Evolutionary conservation across 2,888 invertebrate species (phyloP).

Genomic region (Anorthoa munda): DNA sequence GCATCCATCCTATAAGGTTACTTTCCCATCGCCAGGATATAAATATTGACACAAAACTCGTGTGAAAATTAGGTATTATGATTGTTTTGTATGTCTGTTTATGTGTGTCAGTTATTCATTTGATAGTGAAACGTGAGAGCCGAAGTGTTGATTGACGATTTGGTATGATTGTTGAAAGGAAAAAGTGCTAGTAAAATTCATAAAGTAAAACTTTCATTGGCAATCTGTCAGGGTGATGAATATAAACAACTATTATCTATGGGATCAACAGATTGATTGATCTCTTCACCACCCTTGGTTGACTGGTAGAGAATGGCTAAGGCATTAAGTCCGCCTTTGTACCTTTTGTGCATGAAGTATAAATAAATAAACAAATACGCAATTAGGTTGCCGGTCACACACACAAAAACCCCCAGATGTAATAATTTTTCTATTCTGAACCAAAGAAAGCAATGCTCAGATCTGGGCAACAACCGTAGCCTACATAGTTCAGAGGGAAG

Average conservation of each 20-base stretch:
- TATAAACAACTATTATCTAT: background rate
- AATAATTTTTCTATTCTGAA: no score
- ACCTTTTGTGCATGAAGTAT: no score
- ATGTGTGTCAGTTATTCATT: conserved; percentile 9
- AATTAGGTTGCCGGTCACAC: no score
- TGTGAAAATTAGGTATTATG: conserved; percentile 40
- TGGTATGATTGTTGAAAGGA: background rate
- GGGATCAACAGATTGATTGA: no score
- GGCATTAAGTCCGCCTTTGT: no score
- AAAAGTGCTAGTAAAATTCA: background rate
- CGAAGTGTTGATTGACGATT: background rate
- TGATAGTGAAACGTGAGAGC: background rate
- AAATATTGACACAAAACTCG: conserved; percentile 39
- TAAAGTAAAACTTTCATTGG: background rate
- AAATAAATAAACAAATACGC: no score
- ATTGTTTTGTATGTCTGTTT: conserved; percentile 19
- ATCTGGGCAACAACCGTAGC: no score
- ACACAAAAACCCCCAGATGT: no score
- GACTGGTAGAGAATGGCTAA: no score
- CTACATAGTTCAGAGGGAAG: no score
- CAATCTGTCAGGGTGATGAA: background rate
- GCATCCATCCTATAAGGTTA: background rate
- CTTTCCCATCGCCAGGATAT: conserved; percentile 10
- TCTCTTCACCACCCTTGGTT: no score
- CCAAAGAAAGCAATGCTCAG: no score